A percentile compares a stretch with the other conserved stretches of the same genome.
phyloP scores from a whole-genome alignment of 2,888 invertebrate genomes.

The Nephrotoma guestfalica region DNA sequence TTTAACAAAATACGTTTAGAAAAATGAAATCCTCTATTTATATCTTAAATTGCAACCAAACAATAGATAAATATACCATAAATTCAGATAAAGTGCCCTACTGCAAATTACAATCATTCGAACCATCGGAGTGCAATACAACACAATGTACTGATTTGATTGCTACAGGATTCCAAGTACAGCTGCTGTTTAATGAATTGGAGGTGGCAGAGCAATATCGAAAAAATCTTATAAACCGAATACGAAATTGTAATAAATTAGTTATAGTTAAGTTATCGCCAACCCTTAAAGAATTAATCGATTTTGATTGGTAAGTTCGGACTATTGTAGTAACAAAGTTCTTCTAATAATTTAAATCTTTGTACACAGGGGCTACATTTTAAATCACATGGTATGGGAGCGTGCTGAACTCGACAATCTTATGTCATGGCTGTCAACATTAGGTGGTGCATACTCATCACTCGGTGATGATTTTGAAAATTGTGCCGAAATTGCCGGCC shows the following conservation, averaged over 20 bases:
- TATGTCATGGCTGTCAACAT: slow-evolving; percentile 88
- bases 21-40: neutral
- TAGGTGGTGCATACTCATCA: slow-evolving; percentile 93
- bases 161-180: neutral
- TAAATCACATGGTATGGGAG: slow-evolving; percentile 32
- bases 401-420: slow-evolving; percentile 65
- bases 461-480: slow-evolving; percentile 73
- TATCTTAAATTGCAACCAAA: neutral
- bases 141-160: neutral
- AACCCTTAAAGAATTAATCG: slow-evolving; percentile 47
- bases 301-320: slow-evolving; percentile 48
- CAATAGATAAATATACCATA: neutral
- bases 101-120: neutral
- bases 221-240: neutral
- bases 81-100: neutral
- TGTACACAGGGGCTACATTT: neutral
- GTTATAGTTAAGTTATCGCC: slow-evolving; percentile 37
- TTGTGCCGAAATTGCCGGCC: slow-evolving; percentile 81
- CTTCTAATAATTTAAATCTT: neutral
- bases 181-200: neutral
- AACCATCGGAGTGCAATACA: neutral
- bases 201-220: neutral
- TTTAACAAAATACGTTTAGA: neutral
- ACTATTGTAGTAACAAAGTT: neutral
- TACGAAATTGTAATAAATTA: slow-evolving; percentile 12